A percentile compares a stretch with the other conserved stretches of the same genome.
phyloP scores from a whole-genome alignment of 1,140 invertebrate genomes.

The Mizuhopecten yessoensis region DNA sequence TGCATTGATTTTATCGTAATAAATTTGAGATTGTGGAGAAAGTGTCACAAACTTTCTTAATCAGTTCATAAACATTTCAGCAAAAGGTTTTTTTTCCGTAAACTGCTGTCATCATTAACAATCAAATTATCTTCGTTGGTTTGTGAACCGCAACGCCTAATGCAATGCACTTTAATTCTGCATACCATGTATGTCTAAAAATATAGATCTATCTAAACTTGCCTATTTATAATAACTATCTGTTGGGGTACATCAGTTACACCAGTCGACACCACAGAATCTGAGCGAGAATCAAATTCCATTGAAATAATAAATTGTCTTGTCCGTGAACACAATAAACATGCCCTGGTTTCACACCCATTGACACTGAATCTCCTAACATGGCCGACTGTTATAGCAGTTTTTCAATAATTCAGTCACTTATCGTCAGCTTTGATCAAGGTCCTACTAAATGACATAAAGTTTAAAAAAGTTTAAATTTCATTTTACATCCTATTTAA shows the following conservation, averaged over 20 bases:
- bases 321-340: neutral
- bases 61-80: too few species aligned
- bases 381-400: neutral
- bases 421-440: neutral
- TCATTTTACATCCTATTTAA: constrained; percentile 29
- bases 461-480: neutral
- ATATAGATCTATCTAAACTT: neutral
- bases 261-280: neutral
- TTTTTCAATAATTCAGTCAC: neutral
- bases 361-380: neutral
- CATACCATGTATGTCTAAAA: neutral
- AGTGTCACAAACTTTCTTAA: too few species aligned
- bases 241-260: neutral
- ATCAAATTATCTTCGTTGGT: too few species aligned
- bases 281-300: neutral
- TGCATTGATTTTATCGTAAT: too few species aligned
- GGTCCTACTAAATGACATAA: neutral
- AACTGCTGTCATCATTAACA: too few species aligned
- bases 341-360: neutral
- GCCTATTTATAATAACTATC: neutral
- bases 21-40: too few species aligned
- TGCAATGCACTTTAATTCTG: neutral
- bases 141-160: neutral
- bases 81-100: too few species aligned
- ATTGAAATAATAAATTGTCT: neutral